Percentiles rank a stretch among this genome's conserved stretches.
phyloP scores from a whole-genome alignment of 1,140 invertebrate genomes.

The Semibalanus balanoides region DNA sequence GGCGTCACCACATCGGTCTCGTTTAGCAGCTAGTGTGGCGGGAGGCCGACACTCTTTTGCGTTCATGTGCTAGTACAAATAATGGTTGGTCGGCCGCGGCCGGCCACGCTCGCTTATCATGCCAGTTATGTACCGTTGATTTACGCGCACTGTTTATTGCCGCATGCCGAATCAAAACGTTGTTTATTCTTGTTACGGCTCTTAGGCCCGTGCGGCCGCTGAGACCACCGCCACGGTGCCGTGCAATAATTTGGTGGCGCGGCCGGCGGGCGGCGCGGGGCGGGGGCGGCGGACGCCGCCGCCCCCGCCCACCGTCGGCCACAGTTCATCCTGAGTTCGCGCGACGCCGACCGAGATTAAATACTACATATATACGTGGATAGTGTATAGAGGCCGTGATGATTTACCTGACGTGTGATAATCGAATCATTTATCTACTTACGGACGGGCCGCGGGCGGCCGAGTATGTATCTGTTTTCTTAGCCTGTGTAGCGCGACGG shows the following conservation, averaged over 20 bases:
- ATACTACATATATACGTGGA: not conserved
- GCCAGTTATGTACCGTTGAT: not conserved
- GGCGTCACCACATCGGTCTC: not conserved
- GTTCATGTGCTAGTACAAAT: constrained; percentile 2
- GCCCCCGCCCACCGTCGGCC: not conserved
- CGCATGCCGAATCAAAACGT: not conserved
- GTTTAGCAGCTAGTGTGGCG: not conserved
- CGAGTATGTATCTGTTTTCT: not conserved
- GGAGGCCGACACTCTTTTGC: not conserved
- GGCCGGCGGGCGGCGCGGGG: no score
- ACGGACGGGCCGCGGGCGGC: not conserved
- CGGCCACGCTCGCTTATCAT: not conserved
- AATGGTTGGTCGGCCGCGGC: not conserved
- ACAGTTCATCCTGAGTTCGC: not conserved
- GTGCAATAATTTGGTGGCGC: not conserved
- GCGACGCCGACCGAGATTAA: not conserved
- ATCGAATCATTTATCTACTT: not conserved
- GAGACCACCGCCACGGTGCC: no score
- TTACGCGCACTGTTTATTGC: not conserved
- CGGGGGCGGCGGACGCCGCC: no score
- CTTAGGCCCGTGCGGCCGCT: no score
- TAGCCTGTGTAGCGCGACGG: not conserved
- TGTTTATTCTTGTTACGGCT: not conserved
- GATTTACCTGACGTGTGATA: not conserved
- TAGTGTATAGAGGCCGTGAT: not conserved